phyloP scores from a whole-genome alignment of 2,888 invertebrate species.

The Caenorhabditis macrosperma region DNA sequence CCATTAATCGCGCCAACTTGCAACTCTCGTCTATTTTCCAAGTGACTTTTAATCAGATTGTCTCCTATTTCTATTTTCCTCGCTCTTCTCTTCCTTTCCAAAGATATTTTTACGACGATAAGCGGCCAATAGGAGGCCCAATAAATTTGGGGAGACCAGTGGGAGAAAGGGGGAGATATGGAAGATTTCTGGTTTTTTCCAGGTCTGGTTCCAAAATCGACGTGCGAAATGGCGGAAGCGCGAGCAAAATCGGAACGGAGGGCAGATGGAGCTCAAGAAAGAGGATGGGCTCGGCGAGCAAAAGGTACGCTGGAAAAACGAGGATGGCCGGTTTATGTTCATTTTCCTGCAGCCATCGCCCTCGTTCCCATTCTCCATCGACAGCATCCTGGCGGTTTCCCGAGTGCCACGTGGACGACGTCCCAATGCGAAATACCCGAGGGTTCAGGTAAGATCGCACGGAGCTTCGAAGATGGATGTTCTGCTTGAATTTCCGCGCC shows the following conservation, averaged over 20 bases:
- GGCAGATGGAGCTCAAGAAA: conserved; percentile 11
- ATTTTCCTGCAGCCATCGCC: conserved; percentile 43
- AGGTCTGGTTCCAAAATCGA: conserved; percentile 99
- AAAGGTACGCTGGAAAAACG: not conserved
- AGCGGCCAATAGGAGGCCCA: not conserved
- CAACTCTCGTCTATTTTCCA: not conserved
- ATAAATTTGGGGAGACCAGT: conserved; percentile 22
- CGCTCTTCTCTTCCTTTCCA: not conserved
- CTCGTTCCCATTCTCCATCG: conserved; percentile 81
- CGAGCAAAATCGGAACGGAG: conserved; percentile 84
- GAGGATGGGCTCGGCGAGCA: conserved; percentile 6
- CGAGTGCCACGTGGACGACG: conserved; percentile 82
- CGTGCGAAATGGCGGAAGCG: conserved; percentile 99
- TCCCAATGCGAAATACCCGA: conserved; percentile 82
- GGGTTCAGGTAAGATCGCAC: conserved; percentile 80
- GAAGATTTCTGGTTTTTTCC: conserved; percentile 75
- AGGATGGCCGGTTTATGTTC: not conserved
- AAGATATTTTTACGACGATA: conserved; percentile 4
- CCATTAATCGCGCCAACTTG: not conserved
- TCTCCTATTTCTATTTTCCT: not conserved
- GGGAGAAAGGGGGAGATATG: not conserved
- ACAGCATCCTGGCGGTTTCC: conserved; percentile 81
- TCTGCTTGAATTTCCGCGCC: too few species aligned
- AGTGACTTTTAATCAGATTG: not conserved
- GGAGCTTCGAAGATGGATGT: too few species aligned